Conservation (phyloP, 2,113 vertebrate genomes). For the Sula dactylatra region DNA sequence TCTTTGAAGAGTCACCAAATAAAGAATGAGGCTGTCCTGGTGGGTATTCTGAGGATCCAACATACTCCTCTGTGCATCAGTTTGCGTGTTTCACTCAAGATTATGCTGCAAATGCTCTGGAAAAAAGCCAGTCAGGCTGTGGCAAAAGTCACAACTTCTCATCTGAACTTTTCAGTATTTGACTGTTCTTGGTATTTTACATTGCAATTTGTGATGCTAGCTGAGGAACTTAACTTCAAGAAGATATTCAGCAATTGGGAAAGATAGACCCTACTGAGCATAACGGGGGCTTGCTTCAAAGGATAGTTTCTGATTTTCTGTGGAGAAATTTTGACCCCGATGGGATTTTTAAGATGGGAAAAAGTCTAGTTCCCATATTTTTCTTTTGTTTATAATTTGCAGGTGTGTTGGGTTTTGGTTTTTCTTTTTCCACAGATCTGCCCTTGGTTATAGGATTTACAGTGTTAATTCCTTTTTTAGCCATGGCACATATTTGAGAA, state of each 20-base stretch:
- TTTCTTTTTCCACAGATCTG: background rate
- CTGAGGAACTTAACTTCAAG: background rate
- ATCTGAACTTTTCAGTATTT: background rate
- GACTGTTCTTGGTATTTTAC: background rate
- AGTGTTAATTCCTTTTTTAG: background rate
- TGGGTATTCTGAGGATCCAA: background rate
- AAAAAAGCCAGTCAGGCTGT: background rate
- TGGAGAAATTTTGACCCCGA: background rate
- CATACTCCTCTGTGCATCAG: background rate
- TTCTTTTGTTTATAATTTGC: background rate
- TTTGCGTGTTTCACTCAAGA: background rate
- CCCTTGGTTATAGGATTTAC: background rate
- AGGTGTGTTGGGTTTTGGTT: background rate
- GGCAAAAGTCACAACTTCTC: background rate
- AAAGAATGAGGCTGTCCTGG: background rate
- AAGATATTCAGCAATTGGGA: background rate
- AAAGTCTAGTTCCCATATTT: background rate
- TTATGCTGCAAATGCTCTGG: background rate
- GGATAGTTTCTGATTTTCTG: background rate
- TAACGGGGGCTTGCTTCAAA: background rate
- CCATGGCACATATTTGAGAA: background rate
- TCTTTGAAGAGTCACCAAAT: background rate
- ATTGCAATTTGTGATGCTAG: background rate
- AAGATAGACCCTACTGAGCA: background rate
- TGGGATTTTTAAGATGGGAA: background rate